Evolutionary conservation across 1,140 invertebrate genomes (phyloP).

Genomic region (Zaprionus lachaisei): DNA sequence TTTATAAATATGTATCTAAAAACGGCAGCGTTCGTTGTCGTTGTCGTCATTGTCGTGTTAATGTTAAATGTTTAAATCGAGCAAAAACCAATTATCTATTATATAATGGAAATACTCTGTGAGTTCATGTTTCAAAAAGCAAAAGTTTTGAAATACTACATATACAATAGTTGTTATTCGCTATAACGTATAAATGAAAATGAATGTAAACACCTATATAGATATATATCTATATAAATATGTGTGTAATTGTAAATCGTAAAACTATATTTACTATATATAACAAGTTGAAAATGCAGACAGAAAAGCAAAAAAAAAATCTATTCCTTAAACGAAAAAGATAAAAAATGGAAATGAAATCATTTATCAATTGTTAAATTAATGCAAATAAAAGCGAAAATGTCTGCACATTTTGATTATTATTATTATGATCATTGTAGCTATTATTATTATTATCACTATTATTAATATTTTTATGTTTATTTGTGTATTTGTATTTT

Average conservation of each 20-base stretch:
- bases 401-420: slow-evolving; percentile 63
- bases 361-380: slow-evolving; percentile 33
- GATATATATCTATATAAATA: slow-evolving; percentile 36
- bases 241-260: slow-evolving; percentile 70
- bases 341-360: slow-evolving; percentile 33
- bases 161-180: slow-evolving; percentile 72
- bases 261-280: slow-evolving; percentile 49
- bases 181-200: slow-evolving; percentile 47
- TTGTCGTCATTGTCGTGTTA: slow-evolving; percentile 63
- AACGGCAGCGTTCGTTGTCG: slow-evolving; percentile 28
- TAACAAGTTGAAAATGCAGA: slow-evolving; percentile 35
- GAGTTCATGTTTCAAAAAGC: slow-evolving; percentile 76
- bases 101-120: slow-evolving; percentile 81
- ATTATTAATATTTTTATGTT: slow-evolving; percentile 33
- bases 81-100: slow-evolving; percentile 72
- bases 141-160: slow-evolving; percentile 74
- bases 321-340: slow-evolving; percentile 64
- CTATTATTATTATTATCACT: slow-evolving; percentile 30
- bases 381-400: slow-evolving; percentile 29
- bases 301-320: slow-evolving; percentile 42
- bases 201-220: slow-evolving; percentile 22
- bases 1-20: slow-evolving; percentile 75
- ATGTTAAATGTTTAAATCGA: slow-evolving; percentile 69
- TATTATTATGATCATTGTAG: slow-evolving; percentile 40
- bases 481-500: slow-evolving; percentile 60